Conservation (phyloP, 92 coral and sea anemone species). For the Plumapathes pennacea region DNA sequence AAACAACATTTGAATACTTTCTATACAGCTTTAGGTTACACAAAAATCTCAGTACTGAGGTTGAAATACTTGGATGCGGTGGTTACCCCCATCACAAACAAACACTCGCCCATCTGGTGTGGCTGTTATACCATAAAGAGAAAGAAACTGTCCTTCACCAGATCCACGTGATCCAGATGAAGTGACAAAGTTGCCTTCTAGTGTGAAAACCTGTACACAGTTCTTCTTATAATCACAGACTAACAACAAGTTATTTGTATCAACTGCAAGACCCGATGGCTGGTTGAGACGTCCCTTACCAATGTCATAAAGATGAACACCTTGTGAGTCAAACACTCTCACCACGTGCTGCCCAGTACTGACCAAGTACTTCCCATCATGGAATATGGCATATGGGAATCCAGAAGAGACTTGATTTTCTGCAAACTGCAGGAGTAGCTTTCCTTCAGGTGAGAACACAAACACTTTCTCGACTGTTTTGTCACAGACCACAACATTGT, state of each 20-base stretch:
- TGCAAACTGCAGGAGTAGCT: too few species aligned
- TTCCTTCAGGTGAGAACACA: conserved; percentile 43
- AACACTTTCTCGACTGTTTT: conserved; percentile 38
- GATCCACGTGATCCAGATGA: conserved; percentile 52
- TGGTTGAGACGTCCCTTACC: conserved; percentile 56
- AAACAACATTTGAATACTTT: too few species aligned
- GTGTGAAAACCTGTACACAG: conserved; percentile 51
- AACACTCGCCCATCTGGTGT: conserved; percentile 41
- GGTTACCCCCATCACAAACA: conserved; percentile 62
- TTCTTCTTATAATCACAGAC: conserved; percentile 61
- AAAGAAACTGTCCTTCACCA: conserved; percentile 46
- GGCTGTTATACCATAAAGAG: conserved; percentile 46
- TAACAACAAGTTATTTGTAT: conserved; percentile 22
- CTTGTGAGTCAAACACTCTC: conserved; percentile 36
- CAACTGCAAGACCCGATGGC: conserved; percentile 49
- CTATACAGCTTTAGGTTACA: too few species aligned
- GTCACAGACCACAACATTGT: conserved; percentile 45
- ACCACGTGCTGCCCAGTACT: conserved; percentile 44
- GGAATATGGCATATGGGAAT: conserved; percentile 31
- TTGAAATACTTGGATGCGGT: conserved; percentile 55
- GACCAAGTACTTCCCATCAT: conserved; percentile 40
- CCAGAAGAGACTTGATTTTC: conserved; percentile 25
- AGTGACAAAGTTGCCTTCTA: conserved; percentile 47
- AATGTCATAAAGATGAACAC: conserved; percentile 35
- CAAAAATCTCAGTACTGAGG: too few species aligned